Conservation (phyloP, 64 coral and sea anemone species). For the Stylophora pistillata region DNA sequence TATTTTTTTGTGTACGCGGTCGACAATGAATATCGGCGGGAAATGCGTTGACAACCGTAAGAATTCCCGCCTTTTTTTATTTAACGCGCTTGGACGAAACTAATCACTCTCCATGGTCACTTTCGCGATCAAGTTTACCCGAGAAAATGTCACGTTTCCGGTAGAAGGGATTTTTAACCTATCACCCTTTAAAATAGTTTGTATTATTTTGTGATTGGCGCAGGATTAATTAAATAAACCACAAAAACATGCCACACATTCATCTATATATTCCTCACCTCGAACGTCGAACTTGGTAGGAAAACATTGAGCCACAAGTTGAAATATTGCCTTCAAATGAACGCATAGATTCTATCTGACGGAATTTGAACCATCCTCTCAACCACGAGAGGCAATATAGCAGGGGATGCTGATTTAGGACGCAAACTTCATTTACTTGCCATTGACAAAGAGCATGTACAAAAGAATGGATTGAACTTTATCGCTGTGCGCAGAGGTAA, state of each 20-base stretch:
- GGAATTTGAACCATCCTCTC: constrained; percentile 8
- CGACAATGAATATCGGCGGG: constrained; percentile 12
- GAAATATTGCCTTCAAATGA: not conserved
- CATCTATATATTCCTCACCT: not conserved
- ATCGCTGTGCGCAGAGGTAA: not conserved
- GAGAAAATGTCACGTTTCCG: not conserved
- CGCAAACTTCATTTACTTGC: not conserved
- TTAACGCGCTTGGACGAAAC: not conserved
- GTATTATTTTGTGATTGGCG: not conserved
- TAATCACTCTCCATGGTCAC: not conserved
- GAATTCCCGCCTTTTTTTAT: not conserved
- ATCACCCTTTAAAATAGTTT: not conserved
- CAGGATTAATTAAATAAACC: constrained; percentile 15
- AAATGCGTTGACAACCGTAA: not conserved
- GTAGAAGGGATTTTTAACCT: not conserved
- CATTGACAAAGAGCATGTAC: not conserved
- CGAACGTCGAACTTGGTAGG: not conserved
- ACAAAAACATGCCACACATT: not conserved
- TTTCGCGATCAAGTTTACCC: not conserved
- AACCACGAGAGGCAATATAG: not conserved
- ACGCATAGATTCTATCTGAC: not conserved
- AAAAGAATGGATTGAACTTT: not conserved
- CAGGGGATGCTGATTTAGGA: not conserved
- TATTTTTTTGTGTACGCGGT: not conserved
- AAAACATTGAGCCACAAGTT: not conserved